These are phyloP conservation scores for Hippotragus niger DNA, from an alignment of 2,113 vertebrate genomes.

Conservation along the genomic window DNA sequence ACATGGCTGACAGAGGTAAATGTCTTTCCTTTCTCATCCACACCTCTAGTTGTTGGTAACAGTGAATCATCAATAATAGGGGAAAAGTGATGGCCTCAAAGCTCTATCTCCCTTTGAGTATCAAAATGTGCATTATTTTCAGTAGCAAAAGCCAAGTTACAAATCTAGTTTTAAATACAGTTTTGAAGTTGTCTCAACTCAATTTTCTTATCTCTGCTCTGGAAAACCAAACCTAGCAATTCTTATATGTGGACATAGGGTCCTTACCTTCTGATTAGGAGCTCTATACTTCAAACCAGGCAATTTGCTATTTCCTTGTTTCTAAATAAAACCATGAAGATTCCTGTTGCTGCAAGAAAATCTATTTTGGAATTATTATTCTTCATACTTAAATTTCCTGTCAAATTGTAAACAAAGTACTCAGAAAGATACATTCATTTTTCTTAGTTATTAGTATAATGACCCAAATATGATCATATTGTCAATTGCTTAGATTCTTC, in stretches of 20 bases:
- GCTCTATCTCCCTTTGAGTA: background rate
- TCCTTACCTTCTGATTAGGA: background rate
- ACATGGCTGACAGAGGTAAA: background rate
- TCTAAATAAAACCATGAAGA: slow-evolving; percentile 13
- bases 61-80: background rate
- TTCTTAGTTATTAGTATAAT: background rate
- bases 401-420: background rate
- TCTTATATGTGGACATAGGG: background rate
- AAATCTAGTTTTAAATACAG: background rate
- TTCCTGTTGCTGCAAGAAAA: background rate
- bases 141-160: background rate
- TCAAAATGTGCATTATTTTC: background rate
- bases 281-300: background rate
- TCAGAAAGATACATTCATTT: slow-evolving; percentile 20
- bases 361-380: slow-evolving; percentile 18
- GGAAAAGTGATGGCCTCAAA: background rate
- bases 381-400: background rate
- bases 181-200: background rate
- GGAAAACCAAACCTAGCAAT: background rate
- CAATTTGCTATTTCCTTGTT: background rate
- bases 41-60: background rate
- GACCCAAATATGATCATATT: background rate
- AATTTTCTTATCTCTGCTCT: background rate
- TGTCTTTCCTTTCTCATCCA: background rate
- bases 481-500: background rate